Conservation (phyloP, 2,797 vertebrate species). For the Notolabrus celidotus region DNA sequence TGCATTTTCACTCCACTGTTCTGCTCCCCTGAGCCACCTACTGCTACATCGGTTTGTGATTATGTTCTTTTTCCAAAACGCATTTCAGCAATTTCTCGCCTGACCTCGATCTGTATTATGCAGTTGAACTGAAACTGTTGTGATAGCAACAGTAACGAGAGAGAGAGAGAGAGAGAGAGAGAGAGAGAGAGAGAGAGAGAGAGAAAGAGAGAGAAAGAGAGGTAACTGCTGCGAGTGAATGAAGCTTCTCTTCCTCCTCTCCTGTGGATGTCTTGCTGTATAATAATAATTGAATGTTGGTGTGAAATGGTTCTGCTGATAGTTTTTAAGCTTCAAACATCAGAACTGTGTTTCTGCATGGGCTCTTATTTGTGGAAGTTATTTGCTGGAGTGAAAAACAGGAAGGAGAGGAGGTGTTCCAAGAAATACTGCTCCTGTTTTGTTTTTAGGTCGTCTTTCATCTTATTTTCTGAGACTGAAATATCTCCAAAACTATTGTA, state of each 20-base stretch:
- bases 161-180: not conserved
- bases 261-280: not conserved
- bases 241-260: not conserved
- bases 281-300: not conserved
- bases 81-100: conserved; percentile 24
- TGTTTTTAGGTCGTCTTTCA: too few species aligned
- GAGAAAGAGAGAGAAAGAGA: too few species aligned
- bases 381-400: too few species aligned
- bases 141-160: conserved; percentile 39
- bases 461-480: too few species aligned
- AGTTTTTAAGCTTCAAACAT: conserved; percentile 1
- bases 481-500: too few species aligned
- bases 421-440: too few species aligned
- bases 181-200: too few species aligned
- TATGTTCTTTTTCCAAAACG: conserved; percentile 12
- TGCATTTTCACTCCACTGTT: too few species aligned
- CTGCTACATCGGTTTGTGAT: conserved; percentile 11
- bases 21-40: not conserved
- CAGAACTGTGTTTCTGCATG: too few species aligned
- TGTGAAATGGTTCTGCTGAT: too few species aligned
- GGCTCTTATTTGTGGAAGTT: too few species aligned
- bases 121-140: conserved; percentile 27
- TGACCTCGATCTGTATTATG: conserved; percentile 36
- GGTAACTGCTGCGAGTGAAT: not conserved
- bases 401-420: too few species aligned